Conservation (phyloP, 2,113 vertebrate species). For the Probosciger aterrimus region DNA sequence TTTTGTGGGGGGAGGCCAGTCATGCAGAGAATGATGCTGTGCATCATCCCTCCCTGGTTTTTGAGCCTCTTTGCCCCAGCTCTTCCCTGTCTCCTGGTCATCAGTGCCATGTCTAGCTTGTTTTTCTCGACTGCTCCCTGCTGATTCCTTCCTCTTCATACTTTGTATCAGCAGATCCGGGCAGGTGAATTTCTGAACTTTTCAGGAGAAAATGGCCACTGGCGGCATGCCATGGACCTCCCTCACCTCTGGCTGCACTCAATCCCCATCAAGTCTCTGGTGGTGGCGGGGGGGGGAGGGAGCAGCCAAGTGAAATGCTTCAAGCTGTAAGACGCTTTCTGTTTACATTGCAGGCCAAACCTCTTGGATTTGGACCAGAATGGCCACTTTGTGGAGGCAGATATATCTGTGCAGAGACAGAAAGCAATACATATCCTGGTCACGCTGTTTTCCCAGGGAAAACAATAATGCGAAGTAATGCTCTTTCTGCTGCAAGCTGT, state of each 20-base stretch:
- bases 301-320: slow-evolving; percentile 50
- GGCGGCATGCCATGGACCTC: neutral
- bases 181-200: slow-evolving; percentile 31
- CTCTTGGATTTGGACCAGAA: slow-evolving; percentile 30
- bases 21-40: neutral
- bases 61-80: neutral
- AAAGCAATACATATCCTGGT: neutral
- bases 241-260: slow-evolving; percentile 59
- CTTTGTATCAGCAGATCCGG: neutral
- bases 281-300: neutral
- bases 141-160: neutral
- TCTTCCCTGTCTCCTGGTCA: neutral
- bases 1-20: neutral
- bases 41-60: fast-evolving
- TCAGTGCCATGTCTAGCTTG: neutral
- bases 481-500: neutral
- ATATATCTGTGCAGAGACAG: neutral
- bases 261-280: neutral
- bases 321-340: slow-evolving; percentile 49
- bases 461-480: neutral
- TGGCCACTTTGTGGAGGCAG: neutral
- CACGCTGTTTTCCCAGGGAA: neutral
- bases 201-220: neutral
- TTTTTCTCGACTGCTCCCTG: neutral
- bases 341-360: slow-evolving; percentile 9